Percentiles rank a stretch among this genome's conserved stretches.
Evolutionary conservation across 2,797 vertebrate genomes (phyloP).

Genomic region (Distichodus sexfasciatus): DNA sequence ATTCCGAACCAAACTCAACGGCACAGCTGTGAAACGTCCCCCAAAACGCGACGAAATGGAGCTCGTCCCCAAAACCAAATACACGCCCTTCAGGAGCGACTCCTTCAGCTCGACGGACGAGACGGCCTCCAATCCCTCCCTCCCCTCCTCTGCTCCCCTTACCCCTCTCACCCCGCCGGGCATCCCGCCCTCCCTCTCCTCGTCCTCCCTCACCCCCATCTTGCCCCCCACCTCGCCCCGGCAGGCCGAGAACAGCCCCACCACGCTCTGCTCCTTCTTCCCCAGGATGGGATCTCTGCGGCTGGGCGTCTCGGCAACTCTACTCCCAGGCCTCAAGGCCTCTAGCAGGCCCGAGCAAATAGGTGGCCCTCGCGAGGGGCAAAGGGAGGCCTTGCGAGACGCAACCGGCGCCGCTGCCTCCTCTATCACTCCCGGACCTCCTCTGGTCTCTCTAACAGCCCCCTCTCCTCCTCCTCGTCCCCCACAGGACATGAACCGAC

Average conservation of each 20-base stretch:
- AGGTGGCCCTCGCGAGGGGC: slow-evolving; percentile 50
- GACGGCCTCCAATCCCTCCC: slow-evolving; percentile 71
- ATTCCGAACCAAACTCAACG: not conserved
- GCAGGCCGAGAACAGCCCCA: slow-evolving; percentile 85
- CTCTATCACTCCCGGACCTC: slow-evolving; percentile 73
- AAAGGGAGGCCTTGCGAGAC: too few species aligned
- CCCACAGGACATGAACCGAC: slow-evolving; percentile 98
- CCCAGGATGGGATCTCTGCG: slow-evolving; percentile 90
- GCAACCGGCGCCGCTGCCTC: slow-evolving; percentile 57
- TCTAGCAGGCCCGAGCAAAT: slow-evolving; percentile 56
- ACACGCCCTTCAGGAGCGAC: slow-evolving; percentile 91
- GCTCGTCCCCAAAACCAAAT: slow-evolving; percentile 90
- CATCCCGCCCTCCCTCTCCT: slow-evolving; percentile 75
- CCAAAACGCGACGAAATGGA: slow-evolving; percentile 79
- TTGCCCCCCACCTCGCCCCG: slow-evolving; percentile 70
- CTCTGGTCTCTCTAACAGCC: slow-evolving; percentile 70
- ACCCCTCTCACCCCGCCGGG: slow-evolving; percentile 65
- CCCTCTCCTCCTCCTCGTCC: slow-evolving; percentile 81
- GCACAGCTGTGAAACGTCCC: too few species aligned
- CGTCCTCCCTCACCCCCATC: slow-evolving; percentile 82
- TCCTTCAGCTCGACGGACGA: slow-evolving; percentile 86
- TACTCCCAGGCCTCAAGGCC: slow-evolving; percentile 76
- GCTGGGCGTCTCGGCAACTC: slow-evolving; percentile 80
- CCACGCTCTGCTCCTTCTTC: slow-evolving; percentile 95
- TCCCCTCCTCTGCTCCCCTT: slow-evolving; percentile 69